Conservation (phyloP, 1,140 invertebrate species). For the Forficula auricularia region DNA sequence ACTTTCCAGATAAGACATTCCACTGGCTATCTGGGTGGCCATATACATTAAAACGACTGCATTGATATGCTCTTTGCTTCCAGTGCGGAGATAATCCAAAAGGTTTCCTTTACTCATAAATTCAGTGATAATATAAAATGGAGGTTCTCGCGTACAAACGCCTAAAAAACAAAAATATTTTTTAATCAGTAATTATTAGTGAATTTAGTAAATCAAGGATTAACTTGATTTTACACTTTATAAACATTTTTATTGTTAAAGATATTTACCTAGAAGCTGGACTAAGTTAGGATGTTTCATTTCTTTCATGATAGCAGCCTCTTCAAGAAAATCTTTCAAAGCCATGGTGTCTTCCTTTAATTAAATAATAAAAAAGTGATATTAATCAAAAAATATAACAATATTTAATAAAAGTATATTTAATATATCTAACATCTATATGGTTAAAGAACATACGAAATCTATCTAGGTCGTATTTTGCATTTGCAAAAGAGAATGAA, state of each 20-base stretch:
- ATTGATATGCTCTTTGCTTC: constrained; percentile 74
- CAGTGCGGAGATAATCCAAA: constrained; percentile 83
- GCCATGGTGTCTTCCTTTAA: constrained; percentile 93
- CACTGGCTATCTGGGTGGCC: constrained; percentile 95
- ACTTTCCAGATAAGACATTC: constrained; percentile 95
- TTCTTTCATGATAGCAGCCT: constrained; percentile 99
- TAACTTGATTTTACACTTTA: neutral
- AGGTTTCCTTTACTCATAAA: constrained; percentile 98
- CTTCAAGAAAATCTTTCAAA: constrained; percentile 95
- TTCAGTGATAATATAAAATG: constrained; percentile 98
- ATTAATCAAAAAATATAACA: neutral
- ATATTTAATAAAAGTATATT: too few relatives aligned
- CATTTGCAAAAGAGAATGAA: too few relatives aligned
- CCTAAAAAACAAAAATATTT: constrained; percentile 26
- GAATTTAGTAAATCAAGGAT: neutral
- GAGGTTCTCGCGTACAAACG: constrained; percentile 92
- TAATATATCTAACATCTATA: too few relatives aligned
- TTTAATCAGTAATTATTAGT: neutral
- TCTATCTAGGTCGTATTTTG: too few relatives aligned
- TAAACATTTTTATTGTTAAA: neutral
- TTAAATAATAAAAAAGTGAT: constrained; percentile 8
- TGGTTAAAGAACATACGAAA: too few relatives aligned
- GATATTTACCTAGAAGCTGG: constrained; percentile 69
- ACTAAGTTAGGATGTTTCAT: constrained; percentile 99
- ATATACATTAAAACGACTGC: constrained; percentile 95